Conservation (phyloP, 2,888 invertebrate species). For the Aphodius granarius region DNA sequence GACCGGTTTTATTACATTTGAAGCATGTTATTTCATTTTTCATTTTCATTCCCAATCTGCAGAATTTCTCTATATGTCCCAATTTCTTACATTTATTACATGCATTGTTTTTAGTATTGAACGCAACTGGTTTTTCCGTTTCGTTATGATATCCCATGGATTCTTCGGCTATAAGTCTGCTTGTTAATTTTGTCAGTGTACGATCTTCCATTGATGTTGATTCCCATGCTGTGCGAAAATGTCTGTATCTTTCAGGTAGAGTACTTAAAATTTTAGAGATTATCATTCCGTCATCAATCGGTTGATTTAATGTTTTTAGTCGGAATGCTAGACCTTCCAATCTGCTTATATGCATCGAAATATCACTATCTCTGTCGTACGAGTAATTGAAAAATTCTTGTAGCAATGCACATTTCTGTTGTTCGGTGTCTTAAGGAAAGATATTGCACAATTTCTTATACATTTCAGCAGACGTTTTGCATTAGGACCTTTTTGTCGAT, state of each 20-base stretch:
- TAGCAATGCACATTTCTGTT: slow-evolving; percentile 25
- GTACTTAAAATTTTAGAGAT: neutral
- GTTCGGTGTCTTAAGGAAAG: slow-evolving; percentile 25
- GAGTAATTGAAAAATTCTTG: slow-evolving; percentile 29
- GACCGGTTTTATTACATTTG: too few species aligned
- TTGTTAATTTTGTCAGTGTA: neutral
- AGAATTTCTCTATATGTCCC: too few species aligned
- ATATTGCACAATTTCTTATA: slow-evolving; percentile 20
- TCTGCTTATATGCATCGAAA: slow-evolving; percentile 23
- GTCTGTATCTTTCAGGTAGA: neutral
- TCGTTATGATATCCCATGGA: neutral
- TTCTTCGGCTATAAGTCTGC: slow-evolving; percentile 2
- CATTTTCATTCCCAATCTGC: too few species aligned
- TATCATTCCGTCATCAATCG: neutral
- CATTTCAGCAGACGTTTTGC: slow-evolving; percentile 25
- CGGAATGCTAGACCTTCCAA: slow-evolving; percentile 26
- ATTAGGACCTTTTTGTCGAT: slow-evolving; percentile 31
- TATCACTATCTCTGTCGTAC: slow-evolving; percentile 22
- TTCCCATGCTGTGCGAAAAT: slow-evolving; percentile 1
- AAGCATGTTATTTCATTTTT: too few species aligned
- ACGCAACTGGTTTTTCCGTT: neutral
- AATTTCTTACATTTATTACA: slow-evolving; percentile 4
- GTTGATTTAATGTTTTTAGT: slow-evolving; percentile 20
- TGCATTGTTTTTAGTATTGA: neutral
- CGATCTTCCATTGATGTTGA: neutral